A percentile compares a stretch with the other conserved stretches of the same genome.
Evolutionary conservation across 2,797 vertebrate species (phyloP).

Genomic region (Sardinella longiceps): DNA sequence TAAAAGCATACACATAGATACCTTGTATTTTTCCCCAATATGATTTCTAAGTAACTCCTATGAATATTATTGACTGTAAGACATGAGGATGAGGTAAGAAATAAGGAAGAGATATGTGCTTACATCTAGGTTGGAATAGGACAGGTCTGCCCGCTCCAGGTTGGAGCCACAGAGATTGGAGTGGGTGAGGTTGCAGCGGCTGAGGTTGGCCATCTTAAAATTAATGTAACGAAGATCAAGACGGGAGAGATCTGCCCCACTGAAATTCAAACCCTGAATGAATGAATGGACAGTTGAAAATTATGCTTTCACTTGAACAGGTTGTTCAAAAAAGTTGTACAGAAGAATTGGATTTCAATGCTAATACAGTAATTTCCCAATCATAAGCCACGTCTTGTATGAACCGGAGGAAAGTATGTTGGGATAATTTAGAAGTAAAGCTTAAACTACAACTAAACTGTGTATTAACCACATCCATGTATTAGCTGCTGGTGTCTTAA

Average conservation of each 20-base stretch:
- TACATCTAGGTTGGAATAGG: conserved; percentile 84
- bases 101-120: conserved; percentile 46
- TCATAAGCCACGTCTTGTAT: no score
- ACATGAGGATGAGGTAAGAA: not conserved
- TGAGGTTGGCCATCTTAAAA: conserved; percentile 96
- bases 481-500: no score
- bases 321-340: conserved; percentile 48
- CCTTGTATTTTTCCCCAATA: not conserved
- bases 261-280: conserved; percentile 87
- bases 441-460: no score
- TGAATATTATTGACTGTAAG: no score
- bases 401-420: no score
- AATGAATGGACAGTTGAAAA: not conserved
- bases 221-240: conserved; percentile 82
- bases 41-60: no score
- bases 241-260: conserved; percentile 85
- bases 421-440: no score
- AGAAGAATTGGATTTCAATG: not conserved
- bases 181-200: conserved; percentile 88
- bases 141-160: conserved; percentile 89
- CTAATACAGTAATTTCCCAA: not conserved
- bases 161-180: conserved; percentile 90
- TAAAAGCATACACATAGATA: no score
- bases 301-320: conserved; percentile 66
- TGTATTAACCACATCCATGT: no score